Percentiles rank a stretch among this genome's conserved stretches.
These are phyloP conservation scores for Acrossocheilus wenchowensis DNA, from an alignment of 2,797 vertebrate species.

Conservation along the genomic window DNA sequence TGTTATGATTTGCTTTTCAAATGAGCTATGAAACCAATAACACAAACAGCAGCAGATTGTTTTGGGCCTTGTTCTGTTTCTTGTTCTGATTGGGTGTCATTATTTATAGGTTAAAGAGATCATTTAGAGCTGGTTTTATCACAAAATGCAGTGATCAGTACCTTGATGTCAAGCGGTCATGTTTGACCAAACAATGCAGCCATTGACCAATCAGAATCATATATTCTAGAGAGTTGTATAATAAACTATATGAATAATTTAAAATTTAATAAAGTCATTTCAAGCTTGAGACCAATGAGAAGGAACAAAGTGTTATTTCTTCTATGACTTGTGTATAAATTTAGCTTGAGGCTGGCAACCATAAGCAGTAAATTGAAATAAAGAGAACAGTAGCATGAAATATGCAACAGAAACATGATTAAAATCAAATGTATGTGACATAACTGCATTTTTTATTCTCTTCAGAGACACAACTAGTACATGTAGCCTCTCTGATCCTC, in stretches of 20 bases:
- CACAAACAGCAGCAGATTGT: background rate
- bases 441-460: background rate
- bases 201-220: background rate
- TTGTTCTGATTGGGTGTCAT: background rate
- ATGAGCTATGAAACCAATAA: constrained; percentile 4
- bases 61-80: background rate
- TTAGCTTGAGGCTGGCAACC: background rate
- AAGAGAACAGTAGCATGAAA: background rate
- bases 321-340: constrained; percentile 10
- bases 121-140: background rate
- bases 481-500: constrained; percentile 74
- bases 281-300: background rate
- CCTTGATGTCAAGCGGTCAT: background rate
- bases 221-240: background rate
- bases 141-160: background rate
- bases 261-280: background rate
- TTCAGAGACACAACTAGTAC: constrained; percentile 66
- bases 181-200: background rate
- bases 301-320: constrained; percentile 5
- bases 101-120: background rate
- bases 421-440: background rate
- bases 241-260: background rate
- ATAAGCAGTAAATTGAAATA: constrained; percentile 2
- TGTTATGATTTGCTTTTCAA: background rate
- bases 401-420: background rate